Evolutionary conservation across 2,888 invertebrate species (phyloP), one percentile per base, ranked within the genome.

Genomic region (Axea sp.): DNA sequence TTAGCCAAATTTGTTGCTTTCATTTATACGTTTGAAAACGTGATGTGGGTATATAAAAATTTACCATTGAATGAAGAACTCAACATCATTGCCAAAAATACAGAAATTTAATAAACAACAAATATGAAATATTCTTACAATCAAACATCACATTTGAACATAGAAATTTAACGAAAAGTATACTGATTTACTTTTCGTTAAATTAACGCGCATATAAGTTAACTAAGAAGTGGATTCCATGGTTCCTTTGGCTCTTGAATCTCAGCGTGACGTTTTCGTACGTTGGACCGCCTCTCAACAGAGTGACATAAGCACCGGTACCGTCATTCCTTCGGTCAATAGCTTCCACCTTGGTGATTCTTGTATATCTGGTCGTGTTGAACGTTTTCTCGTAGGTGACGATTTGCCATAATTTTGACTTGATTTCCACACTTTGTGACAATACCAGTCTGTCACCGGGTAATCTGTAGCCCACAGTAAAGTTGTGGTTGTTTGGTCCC

Each of bases 291-390:
- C 89, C 89, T 0, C 47, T 43, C 0, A 68, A 17, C 0, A 90
- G 73, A 2, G 80, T 83, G 0, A 87, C 87, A 62, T 79, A 84
- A 11, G 89, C 90, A 3, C 90, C 90, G 0, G 88, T 86, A 0
- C 89, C 89, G 28, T 89, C 86, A 14, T 81, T 81, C 17, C 87
- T 83, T 59, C 87, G 87, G 76, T 90, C 90, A 3, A 84, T 76
- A 0, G 88, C 85, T 8, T 80, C 80, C 7, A 90, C 77, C 72
- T 84, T 82, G 0, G 87, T 87, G 65, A 90, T 89, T 11, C 62
- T 79, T 5, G 78, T 73, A 65, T 64, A 80, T 11, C 19, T 67
- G 1, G 75, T 55, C 1, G 71, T 19, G 12, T 82, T 83, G 78
- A 83, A 86, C 1, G 53, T 72, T 24, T 69, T 68, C 33, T 83